Conservation (phyloP, 2,113 vertebrate species). For the Bubo scandiacus region DNA sequence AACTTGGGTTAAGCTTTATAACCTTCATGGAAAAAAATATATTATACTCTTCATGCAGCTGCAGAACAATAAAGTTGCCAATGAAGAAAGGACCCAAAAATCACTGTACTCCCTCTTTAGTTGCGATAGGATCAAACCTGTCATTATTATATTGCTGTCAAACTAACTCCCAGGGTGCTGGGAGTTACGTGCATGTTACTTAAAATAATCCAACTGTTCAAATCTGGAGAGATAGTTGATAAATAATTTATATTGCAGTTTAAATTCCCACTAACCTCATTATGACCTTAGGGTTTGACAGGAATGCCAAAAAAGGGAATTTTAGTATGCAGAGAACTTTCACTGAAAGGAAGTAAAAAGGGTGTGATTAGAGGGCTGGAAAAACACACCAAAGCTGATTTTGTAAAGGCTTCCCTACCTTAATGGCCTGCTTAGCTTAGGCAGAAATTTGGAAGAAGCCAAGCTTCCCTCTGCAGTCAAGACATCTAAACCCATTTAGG, state of each 20-base stretch:
- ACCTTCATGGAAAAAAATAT: background rate
- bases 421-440: background rate
- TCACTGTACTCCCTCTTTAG: background rate
- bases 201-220: background rate
- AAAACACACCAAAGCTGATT: background rate
- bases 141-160: background rate
- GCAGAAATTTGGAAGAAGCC: background rate
- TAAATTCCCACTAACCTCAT: background rate
- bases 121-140: background rate
- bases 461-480: background rate
- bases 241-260: background rate
- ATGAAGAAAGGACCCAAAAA: background rate
- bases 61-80: background rate
- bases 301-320: background rate
- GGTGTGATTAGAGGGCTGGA: background rate
- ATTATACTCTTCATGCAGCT: background rate
- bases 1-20: conserved; percentile 9
- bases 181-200: background rate
- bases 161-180: background rate
- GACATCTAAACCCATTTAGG: background rate
- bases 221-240: background rate
- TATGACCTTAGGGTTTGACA: background rate
- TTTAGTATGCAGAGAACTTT: background rate
- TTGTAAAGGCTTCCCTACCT: background rate
- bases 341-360: background rate